Evolutionary conservation across 2,888 invertebrate species (phyloP), one percentile per base, ranked within the genome.

Genomic region (Phalangium opilio): DNA sequence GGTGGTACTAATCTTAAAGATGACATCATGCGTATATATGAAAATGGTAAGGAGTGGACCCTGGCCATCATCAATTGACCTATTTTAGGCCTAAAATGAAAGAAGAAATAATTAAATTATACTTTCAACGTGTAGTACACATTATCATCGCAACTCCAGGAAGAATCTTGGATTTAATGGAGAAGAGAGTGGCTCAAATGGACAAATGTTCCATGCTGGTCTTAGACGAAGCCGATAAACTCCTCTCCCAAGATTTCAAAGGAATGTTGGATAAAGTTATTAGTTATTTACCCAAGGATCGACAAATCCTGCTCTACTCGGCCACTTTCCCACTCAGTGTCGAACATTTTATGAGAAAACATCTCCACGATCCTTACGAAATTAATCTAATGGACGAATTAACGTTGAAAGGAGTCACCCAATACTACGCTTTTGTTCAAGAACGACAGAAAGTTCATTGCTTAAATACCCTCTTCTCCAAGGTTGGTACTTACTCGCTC

Each of bases 371-470:
- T 69, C 95, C 96, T n/a, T 95, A 96, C 67, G 96, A 98, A 73
- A 96, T 98, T 62, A 98, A 98, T 71, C 76, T 98, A 64, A 99
- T 98, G 98, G 98, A 98, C 66, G 98, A 99, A 70, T 74, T 98
- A 63, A 98, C 98, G 55, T 72, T 98, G 55, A 95, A 98, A 69
- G 98, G 98, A 67, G 95, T 98, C 57, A 98, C 98, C 62, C 98
- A 98, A 73, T 98, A 96, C 76, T 98, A 98, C 72, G 98, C 98
- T 63, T 99, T 95, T 75, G 98, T 98, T 55, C 96, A 98, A 72
- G 98, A 98, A 73, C 82, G 91, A 66, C 98, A 98, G 71, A 99
- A 98, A 75, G 96, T 98, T 60, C 96, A 98, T 72, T 98, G 98
- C 73, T 77, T 98, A 69, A 98, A 98, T 74, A 98, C 98, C 63